These are phyloP conservation scores for Brachypalpus laphriformis DNA, from an alignment of 2,888 invertebrate genomes.

Conservation along the genomic window DNA sequence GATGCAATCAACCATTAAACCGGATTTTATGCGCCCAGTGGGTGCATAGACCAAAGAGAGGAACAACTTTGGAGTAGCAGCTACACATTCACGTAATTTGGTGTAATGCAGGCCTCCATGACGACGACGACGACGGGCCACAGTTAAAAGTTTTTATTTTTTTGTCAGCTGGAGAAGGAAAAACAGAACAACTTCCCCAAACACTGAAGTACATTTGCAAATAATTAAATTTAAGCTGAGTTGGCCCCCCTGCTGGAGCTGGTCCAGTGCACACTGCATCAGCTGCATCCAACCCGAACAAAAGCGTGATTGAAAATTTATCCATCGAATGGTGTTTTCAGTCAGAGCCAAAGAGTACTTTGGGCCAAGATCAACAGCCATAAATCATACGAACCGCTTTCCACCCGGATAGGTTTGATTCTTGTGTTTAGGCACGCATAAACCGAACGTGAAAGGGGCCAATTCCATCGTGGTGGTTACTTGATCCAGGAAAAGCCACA, in stretches of 20 bases:
- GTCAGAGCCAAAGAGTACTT: not conserved
- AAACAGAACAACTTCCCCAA: not conserved
- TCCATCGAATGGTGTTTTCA: constrained; percentile 39
- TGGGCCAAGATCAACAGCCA: constrained; percentile 70
- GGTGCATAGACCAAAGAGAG: constrained; percentile 26
- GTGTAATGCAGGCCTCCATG: constrained; percentile 43
- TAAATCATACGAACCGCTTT: constrained; percentile 71
- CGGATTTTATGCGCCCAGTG: constrained; percentile 41
- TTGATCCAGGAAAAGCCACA: constrained; percentile 69
- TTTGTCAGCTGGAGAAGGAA: not conserved
- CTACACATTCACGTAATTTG: constrained; percentile 50
- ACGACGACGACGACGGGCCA: constrained; percentile 15
- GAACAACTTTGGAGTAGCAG: constrained; percentile 18
- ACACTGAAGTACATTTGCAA: constrained; percentile 61
- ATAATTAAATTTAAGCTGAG: constrained; percentile 70
- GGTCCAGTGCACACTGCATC: constrained; percentile 27
- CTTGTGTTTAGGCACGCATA: constrained; percentile 62
- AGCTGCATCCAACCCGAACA: constrained; percentile 47
- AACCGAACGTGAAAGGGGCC: constrained; percentile 69
- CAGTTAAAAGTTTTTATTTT: constrained; percentile 24
- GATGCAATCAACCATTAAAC: constrained; percentile 59
- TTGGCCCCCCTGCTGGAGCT: constrained; percentile 43
- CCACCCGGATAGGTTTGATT: constrained; percentile 57
- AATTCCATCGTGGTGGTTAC: constrained; percentile 39
- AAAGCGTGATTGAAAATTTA: constrained; percentile 70